A percentile compares a stretch with the other conserved stretches of the same genome.
Conservation (phyloP, 2,888 invertebrate species). For the Cryptocephalus moraei region DNA sequence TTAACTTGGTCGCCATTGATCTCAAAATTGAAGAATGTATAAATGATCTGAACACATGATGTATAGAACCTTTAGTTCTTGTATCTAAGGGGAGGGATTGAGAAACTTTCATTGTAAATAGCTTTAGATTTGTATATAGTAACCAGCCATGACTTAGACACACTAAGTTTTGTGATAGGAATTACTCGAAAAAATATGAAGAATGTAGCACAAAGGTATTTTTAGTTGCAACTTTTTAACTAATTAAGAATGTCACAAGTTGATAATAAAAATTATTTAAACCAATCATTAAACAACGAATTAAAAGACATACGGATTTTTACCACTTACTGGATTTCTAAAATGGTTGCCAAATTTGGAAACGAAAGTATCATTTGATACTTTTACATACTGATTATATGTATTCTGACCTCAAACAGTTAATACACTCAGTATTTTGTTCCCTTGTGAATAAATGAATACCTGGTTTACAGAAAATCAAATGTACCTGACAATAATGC, state of each 20-base stretch:
- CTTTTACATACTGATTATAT: no score
- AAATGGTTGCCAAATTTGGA: not conserved
- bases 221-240: conserved; percentile 6
- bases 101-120: conserved; percentile 28
- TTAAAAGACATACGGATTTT: not conserved
- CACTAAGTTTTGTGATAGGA: conserved; percentile 26
- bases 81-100: conserved; percentile 19
- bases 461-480: conserved; percentile 18
- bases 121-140: conserved; percentile 30
- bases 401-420: no score
- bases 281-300: no score
- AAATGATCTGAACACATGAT: conserved; percentile 25
- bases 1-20: conserved; percentile 30
- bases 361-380: not conserved
- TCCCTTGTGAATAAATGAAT: no score
- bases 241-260: not conserved
- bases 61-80: conserved; percentile 22
- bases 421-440: no score
- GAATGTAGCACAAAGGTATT: conserved; percentile 20
- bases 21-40: conserved; percentile 31
- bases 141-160: conserved; percentile 33
- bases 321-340: not conserved
- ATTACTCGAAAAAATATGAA: conserved; percentile 18
- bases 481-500: conserved; percentile 37
- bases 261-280: no score